These are phyloP conservation scores for Diaprepes abbreviatus DNA, from an alignment of 2,888 invertebrate species.

Conservation along the genomic window DNA sequence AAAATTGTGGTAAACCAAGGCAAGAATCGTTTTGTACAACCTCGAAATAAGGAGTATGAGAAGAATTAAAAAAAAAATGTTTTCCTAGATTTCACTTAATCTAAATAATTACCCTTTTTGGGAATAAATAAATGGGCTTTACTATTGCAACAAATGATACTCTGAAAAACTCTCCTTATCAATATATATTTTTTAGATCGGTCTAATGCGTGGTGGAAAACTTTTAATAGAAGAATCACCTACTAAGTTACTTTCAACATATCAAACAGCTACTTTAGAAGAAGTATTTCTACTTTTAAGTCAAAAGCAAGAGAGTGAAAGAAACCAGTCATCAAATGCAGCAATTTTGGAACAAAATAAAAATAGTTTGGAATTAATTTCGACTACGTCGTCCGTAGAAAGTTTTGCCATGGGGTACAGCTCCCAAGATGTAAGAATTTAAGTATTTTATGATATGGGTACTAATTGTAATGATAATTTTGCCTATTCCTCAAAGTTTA, in stretches of 20 bases:
- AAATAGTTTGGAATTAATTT: slow-evolving; percentile 38
- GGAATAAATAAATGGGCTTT: no score
- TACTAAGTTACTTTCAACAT: slow-evolving; percentile 75
- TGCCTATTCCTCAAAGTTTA: no score
- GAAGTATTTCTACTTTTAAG: slow-evolving; percentile 89
- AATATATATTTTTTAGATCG: slow-evolving; percentile 78
- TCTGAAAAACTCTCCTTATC: no score
- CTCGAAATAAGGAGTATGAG: no score
- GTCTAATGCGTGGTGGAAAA: slow-evolving; percentile 88
- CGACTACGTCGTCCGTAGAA: slow-evolving; percentile 49
- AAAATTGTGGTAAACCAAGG: no score
- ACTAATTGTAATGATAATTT: no score
- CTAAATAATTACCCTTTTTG: no score
- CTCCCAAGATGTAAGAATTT: slow-evolving; percentile 55
- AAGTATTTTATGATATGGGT: background rate
- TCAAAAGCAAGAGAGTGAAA: slow-evolving; percentile 71
- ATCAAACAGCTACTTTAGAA: slow-evolving; percentile 82
- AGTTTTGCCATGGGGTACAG: slow-evolving; percentile 53
- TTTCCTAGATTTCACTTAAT: no score
- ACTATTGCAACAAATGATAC: no score
- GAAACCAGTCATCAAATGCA: no score
- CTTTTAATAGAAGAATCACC: slow-evolving; percentile 90
- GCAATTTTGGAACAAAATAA: slow-evolving; percentile 47
- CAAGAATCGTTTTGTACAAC: no score
- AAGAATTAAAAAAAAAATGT: no score